Base-by-base conservation (phyloP, 2,888 invertebrate genomes). In the Philopedon plagiatum region DNA sequence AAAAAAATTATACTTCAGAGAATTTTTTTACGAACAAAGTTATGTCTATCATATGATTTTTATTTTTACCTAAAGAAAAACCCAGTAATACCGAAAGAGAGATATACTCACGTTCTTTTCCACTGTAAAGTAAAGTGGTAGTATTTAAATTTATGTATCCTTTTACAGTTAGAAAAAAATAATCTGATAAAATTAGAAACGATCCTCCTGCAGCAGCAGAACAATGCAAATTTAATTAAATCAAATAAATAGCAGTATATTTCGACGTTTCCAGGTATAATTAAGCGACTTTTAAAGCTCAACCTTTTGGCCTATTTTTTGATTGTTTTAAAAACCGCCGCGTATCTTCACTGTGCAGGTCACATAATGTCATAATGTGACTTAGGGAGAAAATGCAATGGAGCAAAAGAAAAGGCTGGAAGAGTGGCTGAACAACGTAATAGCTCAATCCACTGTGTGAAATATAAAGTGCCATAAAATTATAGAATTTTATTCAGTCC, bases 401-500 rank as follows among this genome's bases (percentile, higher is more conserved):
- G 76, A 72, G 76, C 75, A 76, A 74, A 72, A 77, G 76, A 77
- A 78, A 80, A 46, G 64, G 37, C 49, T 9, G 57, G 29, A 51
- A 72, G 72, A 82, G 82, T 81, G 79, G 80, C 80, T 80, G 76
- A 77, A 79, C 79, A 78, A 82, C 81, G 82, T 83, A 84, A 83
- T 83, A 79, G 82, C 81, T 78, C 82, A 81, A 83, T 83, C 82
- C 81, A 79, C 64, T 54, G 62, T 32, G 62, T 23, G 81, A 83
- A 82, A 82, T 80, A 82, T 83, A 83, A 84, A 84, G 83, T 82
- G 83, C 82, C 82, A 80, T 83, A 82, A 83, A 84, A 84, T 84
- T 83, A 83, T 83, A 80, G 83, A 82, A 82, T 82, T 83, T 83
- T 83, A 82, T 82, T 82, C 81, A 79, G 75, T 76, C 78, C 78